phyloP scores from a whole-genome alignment of 2,888 invertebrate genomes.

The Lissocephala sabroskyi region DNA sequence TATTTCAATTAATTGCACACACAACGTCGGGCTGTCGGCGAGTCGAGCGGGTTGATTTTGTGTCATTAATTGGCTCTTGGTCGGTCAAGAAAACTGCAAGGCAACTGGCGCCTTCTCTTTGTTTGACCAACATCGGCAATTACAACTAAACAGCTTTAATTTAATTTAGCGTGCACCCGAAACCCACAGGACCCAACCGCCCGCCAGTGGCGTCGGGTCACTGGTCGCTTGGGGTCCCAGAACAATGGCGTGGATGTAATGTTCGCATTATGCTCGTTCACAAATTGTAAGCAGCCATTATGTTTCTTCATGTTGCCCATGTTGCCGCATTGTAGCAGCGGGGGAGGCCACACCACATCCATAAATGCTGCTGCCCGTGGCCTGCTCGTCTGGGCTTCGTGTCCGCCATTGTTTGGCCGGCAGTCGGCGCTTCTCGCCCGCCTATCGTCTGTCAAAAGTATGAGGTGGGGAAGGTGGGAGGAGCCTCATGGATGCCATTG shows the following conservation, averaged over 20 bases:
- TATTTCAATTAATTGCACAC: conserved; percentile 15
- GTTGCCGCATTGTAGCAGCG: conserved; percentile 18
- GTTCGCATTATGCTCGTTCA: conserved; percentile 67
- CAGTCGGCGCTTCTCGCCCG: conserved; percentile 18
- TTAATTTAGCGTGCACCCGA: conserved; percentile 48
- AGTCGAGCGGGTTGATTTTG: too few relatives aligned
- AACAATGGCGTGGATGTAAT: conserved; percentile 66
- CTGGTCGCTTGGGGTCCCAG: conserved; percentile 18
- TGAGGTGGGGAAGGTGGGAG: too few relatives aligned
- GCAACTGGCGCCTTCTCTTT: too few relatives aligned
- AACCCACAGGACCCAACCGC: background rate
- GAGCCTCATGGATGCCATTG: background rate
- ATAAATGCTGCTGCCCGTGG: conserved; percentile 21
- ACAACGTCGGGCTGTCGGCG: too few relatives aligned
- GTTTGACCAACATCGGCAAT: too few relatives aligned
- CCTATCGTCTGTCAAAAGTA: conserved; percentile 56
- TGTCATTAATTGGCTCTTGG: conserved; percentile 37
- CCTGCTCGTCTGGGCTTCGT: background rate
- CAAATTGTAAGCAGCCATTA: conserved; percentile 67
- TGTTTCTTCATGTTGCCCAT: conserved; percentile 53
- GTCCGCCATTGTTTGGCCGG: conserved; percentile 27
- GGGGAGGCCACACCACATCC: conserved; percentile 40
- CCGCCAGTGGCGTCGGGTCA: background rate
- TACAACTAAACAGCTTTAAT: conserved; percentile 66
- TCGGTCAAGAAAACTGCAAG: background rate